phyloP scores from a whole-genome alignment of 2,888 invertebrate genomes.

The Chrysolina oricalcia region DNA sequence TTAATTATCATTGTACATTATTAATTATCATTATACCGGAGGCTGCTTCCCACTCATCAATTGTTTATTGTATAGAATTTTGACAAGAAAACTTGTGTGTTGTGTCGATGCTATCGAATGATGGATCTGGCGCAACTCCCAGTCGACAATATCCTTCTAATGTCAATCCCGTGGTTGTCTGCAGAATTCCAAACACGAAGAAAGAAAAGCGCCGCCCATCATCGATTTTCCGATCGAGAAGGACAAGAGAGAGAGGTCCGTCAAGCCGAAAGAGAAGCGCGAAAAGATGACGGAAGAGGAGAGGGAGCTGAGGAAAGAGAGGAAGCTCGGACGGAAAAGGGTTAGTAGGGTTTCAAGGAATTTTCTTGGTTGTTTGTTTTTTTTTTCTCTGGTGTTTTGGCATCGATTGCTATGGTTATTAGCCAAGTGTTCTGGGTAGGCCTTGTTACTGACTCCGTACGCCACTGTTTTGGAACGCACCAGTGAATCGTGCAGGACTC shows the following conservation, averaged over 20 bases:
- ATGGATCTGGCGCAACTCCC: conserved; percentile 41
- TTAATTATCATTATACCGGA: background rate
- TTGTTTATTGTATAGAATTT: conserved; percentile 23
- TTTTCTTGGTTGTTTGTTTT: background rate
- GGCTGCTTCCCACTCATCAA: conserved; percentile 19
- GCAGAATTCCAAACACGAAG: conserved; percentile 73
- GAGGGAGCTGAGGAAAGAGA: conserved; percentile 85
- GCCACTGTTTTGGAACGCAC: no score
- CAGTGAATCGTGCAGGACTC: no score
- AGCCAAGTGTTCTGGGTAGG: no score
- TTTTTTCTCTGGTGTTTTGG: no score
- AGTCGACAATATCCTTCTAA: conserved; percentile 40
- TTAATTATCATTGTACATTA: no score
- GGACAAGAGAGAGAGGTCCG: conserved; percentile 73
- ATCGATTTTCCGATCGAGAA: conserved; percentile 69
- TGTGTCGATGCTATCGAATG: conserved; percentile 22
- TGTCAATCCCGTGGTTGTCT: conserved; percentile 63
- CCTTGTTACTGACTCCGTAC: no score
- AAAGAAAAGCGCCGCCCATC: conserved; percentile 66
- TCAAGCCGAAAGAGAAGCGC: conserved; percentile 75
- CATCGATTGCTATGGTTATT: no score
- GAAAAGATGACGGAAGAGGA: conserved; percentile 84
- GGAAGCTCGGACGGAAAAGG: conserved; percentile 86
- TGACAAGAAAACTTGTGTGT: conserved; percentile 6
- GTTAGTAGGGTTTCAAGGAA: conserved; percentile 72